These are phyloP conservation scores for Popillia japonica DNA, from an alignment of 1,140 invertebrate genomes.

Conservation along the genomic window DNA sequence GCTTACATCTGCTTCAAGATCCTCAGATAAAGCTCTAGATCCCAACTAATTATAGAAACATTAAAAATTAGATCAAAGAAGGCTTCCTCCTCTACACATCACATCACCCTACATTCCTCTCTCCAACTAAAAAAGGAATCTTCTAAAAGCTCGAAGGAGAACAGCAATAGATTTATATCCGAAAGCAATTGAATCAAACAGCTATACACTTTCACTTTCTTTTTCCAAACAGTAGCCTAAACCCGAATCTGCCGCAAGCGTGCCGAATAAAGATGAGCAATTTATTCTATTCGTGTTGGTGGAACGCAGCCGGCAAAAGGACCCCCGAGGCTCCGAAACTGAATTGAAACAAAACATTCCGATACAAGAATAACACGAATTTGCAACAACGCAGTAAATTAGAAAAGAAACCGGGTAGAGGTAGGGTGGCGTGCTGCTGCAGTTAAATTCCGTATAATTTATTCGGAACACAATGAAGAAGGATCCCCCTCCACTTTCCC, in stretches of 20 bases:
- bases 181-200: slow-evolving; percentile 10
- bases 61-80: neutral
- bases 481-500: neutral
- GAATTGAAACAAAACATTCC: slow-evolving; percentile 15
- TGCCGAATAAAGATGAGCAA: slow-evolving; percentile 8
- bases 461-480: slow-evolving; percentile 1
- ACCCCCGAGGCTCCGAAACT: neutral
- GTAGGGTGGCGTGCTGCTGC: neutral
- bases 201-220: slow-evolving; percentile 1
- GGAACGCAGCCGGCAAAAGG: neutral
- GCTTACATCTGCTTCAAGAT: too few species aligned
- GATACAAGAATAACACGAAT: slow-evolving; percentile 15
- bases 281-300: neutral
- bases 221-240: neutral
- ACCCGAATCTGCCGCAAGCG: neutral
- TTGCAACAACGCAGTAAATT: neutral
- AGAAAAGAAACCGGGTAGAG: neutral
- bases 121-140: neutral
- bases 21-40: neutral
- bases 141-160: neutral
- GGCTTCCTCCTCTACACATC: neutral
- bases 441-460: slow-evolving; percentile 2
- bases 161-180: slow-evolving; percentile 11
- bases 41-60: neutral
- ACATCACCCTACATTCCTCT: neutral